Conservation (phyloP, 2,888 invertebrate genomes). For the Latheticus oryzae region DNA sequence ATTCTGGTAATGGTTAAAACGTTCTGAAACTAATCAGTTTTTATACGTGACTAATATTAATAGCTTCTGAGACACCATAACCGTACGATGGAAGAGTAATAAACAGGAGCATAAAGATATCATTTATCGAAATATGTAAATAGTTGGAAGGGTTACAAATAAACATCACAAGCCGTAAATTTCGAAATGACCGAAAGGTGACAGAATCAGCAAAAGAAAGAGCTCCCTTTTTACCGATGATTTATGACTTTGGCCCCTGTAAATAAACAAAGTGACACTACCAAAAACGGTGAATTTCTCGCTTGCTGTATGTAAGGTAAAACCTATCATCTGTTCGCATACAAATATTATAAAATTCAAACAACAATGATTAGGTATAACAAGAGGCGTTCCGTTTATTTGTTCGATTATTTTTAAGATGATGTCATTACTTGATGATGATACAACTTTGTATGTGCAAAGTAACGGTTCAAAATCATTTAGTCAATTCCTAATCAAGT, state of each 20-base stretch:
- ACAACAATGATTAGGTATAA: not conserved
- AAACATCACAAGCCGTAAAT: constrained; percentile 38
- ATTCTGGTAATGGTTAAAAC: constrained; percentile 36
- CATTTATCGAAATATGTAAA: constrained; percentile 43
- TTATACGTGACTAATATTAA: constrained; percentile 41
- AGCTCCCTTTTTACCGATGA: constrained; percentile 29
- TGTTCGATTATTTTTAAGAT: constrained; percentile 17
- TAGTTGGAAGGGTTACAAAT: constrained; percentile 35
- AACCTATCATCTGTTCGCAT: too few species aligned
- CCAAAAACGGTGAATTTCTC: constrained; percentile 19
- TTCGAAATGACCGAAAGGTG: constrained; percentile 37
- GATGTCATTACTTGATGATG: constrained; percentile 26
- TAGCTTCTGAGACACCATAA: constrained; percentile 26
- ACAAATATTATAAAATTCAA: too few species aligned
- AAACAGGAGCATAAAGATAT: constrained; percentile 41
- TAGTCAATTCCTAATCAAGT: constrained; percentile 28
- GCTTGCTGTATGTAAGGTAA: too few species aligned
- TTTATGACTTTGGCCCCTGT: constrained; percentile 30
- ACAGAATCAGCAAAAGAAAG: constrained; percentile 26
- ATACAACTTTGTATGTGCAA: constrained; percentile 29
- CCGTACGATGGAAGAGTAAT: constrained; percentile 28
- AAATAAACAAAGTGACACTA: constrained; percentile 31
- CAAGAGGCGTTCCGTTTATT: constrained; percentile 19
- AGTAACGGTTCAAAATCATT: constrained; percentile 30
- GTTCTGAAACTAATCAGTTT: constrained; percentile 38